Percentiles rank a stretch among this genome's conserved stretches.
These are phyloP conservation scores for Microplitis manilae DNA, from an alignment of 2,888 invertebrate species.

Conservation along the genomic window DNA sequence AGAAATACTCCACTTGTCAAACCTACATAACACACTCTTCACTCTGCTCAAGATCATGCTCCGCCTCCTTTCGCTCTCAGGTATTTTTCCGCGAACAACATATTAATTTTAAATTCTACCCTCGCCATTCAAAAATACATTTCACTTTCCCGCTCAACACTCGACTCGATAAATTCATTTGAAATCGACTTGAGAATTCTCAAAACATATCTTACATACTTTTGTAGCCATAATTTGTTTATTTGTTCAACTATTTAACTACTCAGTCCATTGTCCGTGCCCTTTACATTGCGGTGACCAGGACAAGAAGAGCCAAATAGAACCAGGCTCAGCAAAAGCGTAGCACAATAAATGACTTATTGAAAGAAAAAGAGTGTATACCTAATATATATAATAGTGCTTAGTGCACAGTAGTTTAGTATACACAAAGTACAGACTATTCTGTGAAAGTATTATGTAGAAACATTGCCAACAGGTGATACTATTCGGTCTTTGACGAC, in stretches of 20 bases:
- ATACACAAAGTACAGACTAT: not conserved
- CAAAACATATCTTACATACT: no score
- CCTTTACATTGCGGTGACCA: not conserved
- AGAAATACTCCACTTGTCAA: no score
- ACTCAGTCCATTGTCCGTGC: not conserved
- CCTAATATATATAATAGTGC: not conserved
- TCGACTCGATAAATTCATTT: no score
- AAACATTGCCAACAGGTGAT: slow-evolving; percentile 63
- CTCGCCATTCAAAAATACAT: no score
- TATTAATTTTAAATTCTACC: no score
- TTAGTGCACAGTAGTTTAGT: not conserved
- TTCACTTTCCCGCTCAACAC: no score
- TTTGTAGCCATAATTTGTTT: no score
- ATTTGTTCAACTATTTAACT: no score
- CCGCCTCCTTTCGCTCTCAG: slow-evolving; percentile 24
- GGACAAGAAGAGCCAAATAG: not conserved
- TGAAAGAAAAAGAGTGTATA: not conserved
- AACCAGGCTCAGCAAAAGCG: not conserved
- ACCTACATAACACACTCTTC: not conserved
- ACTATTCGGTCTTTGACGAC: slow-evolving; percentile 50
- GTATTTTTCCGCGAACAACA: slow-evolving; percentile 39
- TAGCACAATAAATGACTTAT: not conserved
- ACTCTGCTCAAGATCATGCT: slow-evolving; percentile 20
- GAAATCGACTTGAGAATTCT: no score
- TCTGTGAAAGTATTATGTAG: slow-evolving; percentile 9